Percentiles rank a stretch among this genome's conserved stretches.
phyloP scores from a whole-genome alignment of 2,797 vertebrate species.

The Pseudochromis fuscus region DNA sequence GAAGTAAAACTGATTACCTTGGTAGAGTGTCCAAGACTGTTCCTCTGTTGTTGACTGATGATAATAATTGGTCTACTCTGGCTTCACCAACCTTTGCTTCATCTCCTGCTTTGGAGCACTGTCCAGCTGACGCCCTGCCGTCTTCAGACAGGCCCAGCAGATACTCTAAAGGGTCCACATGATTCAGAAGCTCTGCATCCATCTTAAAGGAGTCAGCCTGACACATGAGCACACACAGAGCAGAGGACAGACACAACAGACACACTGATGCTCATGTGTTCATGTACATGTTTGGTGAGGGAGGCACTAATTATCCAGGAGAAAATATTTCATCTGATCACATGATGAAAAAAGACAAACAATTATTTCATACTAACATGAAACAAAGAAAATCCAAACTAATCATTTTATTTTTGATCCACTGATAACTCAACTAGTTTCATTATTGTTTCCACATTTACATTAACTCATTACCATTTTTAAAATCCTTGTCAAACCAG shows the following conservation, averaged over 20 bases:
- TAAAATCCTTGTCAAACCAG: too few species aligned
- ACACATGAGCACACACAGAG: constrained; percentile 26
- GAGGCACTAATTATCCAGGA: neutral
- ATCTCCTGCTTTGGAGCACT: constrained; percentile 50
- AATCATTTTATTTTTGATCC: too few species aligned
- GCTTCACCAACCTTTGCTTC: constrained; percentile 35
- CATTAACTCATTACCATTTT: too few species aligned
- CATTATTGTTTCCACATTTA: too few species aligned
- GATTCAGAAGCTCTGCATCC: constrained; percentile 88
- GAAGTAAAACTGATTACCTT: constrained; percentile 37
- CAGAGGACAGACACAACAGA: neutral
- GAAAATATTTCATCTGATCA: neutral
- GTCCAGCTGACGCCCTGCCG: constrained; percentile 61
- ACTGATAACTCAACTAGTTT: too few species aligned
- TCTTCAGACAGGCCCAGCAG: constrained; percentile 81
- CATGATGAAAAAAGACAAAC: neutral
- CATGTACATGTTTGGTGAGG: neutral
- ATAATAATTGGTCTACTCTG: constrained; percentile 76
- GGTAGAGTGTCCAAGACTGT: constrained; percentile 37
- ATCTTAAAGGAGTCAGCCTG: constrained; percentile 96
- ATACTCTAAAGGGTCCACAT: constrained; percentile 80
- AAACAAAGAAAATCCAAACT: neutral
- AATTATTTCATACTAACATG: neutral
- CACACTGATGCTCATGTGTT: constrained; percentile 1
- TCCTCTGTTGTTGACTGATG: constrained; percentile 76